These are phyloP conservation scores for Pinna nobilis DNA, from an alignment of 1,140 invertebrate species.

Conservation along the genomic window DNA sequence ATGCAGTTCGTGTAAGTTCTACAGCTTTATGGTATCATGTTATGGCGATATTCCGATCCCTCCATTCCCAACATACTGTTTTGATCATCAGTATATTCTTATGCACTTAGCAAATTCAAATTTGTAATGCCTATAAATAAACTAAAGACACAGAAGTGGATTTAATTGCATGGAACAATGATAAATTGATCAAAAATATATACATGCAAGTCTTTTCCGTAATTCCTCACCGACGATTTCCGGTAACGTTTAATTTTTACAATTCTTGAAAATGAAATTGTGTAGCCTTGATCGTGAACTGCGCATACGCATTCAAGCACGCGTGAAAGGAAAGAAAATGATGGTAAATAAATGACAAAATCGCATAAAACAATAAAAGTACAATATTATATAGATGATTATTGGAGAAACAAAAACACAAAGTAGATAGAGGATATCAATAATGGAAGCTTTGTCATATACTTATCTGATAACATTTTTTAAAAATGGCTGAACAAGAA, in stretches of 20 bases:
- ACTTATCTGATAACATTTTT: too few relatives aligned
- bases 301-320: too few relatives aligned
- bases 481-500: too few relatives aligned
- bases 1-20: not conserved
- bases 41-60: not conserved
- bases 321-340: too few relatives aligned
- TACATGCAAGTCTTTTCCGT: too few relatives aligned
- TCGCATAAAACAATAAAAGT: not conserved
- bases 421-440: not conserved
- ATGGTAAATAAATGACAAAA: not conserved
- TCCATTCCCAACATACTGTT: not conserved
- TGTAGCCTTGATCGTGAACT: too few relatives aligned
- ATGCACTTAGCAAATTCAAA: not conserved
- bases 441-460: not conserved
- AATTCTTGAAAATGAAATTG: too few relatives aligned
- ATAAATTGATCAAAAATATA: too few relatives aligned
- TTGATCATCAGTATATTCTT: not conserved
- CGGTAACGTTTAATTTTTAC: too few relatives aligned
- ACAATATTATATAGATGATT: not conserved
- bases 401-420: not conserved
- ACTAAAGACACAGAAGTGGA: not conserved
- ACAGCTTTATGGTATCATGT: not conserved
- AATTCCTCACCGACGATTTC: too few relatives aligned
- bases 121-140: not conserved
- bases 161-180: too few relatives aligned